Conservation (phyloP, 2,797 vertebrate species). For the Vireo griseus region DNA sequence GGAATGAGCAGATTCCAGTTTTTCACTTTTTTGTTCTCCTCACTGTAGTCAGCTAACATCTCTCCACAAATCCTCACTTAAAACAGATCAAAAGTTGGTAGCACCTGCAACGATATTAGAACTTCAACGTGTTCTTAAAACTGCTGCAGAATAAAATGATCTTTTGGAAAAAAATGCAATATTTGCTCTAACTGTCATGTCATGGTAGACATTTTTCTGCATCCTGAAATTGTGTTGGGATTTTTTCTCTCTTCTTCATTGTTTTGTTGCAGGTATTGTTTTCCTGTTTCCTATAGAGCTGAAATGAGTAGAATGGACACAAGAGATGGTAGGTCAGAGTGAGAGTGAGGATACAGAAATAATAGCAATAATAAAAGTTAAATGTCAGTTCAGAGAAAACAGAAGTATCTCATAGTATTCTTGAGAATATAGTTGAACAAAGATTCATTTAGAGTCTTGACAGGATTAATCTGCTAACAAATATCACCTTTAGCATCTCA, state of each 20-base stretch:
- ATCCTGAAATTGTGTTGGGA: neutral
- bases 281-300: neutral
- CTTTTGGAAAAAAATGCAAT: rapidly evolving
- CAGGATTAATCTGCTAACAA: neutral
- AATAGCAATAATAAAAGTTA: neutral
- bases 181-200: neutral
- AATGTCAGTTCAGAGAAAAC: neutral
- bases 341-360: neutral
- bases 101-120: neutral
- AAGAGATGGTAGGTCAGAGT: neutral
- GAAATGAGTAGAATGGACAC: neutral
- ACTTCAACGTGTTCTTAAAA: neutral
- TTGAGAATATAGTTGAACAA: neutral
- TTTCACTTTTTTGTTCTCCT: neutral
- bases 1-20: neutral
- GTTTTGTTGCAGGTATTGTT: neutral
- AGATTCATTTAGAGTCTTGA: neutral
- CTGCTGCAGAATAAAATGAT: neutral
- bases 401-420: neutral
- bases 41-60: neutral
- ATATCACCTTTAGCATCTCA: neutral
- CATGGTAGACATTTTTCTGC: neutral
- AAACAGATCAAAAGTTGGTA: neutral
- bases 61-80: neutral
- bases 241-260: neutral